A percentile compares a stretch with the other conserved stretches of the same genome.
phyloP scores from a whole-genome alignment of 2,888 invertebrate species.

The Xanthorhoe spadicearia region DNA sequence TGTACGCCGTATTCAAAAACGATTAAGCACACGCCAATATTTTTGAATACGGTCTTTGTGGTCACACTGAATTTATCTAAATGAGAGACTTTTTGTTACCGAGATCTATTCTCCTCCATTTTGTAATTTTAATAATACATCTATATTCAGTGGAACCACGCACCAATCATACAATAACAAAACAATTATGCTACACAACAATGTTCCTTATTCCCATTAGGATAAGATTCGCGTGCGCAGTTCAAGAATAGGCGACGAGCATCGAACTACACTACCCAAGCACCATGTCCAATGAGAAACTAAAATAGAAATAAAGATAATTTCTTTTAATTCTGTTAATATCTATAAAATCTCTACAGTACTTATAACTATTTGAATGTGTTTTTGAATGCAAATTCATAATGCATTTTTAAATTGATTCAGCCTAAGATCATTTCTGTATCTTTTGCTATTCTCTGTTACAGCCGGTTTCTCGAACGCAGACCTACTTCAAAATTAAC shows the following conservation, averaged over 20 bases:
- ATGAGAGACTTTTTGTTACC: not conserved
- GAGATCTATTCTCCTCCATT: constrained; percentile 5
- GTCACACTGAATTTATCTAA: constrained; percentile 21
- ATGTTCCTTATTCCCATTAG: constrained; percentile 42
- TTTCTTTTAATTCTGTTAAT: not conserved
- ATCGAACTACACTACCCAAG: constrained; percentile 51
- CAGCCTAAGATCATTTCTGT: not conserved
- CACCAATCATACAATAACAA: constrained; percentile 13
- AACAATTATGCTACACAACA: constrained; percentile 14
- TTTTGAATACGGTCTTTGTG: constrained; percentile 6
- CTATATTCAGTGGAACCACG: not conserved
- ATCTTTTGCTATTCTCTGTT: too few species aligned
- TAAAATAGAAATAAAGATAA: constrained; percentile 29
- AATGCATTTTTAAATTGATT: not conserved
- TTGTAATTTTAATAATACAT: constrained; percentile 10
- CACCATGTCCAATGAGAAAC: constrained; percentile 53
- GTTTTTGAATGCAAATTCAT: too few species aligned
- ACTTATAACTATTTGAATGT: not conserved
- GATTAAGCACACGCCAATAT: not conserved
- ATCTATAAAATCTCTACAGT: not conserved
- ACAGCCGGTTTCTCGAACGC: too few species aligned
- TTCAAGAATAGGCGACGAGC: constrained; percentile 51
- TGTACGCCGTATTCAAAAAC: constrained; percentile 13
- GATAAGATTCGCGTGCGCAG: constrained; percentile 52
- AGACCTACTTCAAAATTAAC: too few species aligned